These are phyloP conservation scores for Drosophila siamana DNA, from an alignment of 2,888 invertebrate genomes.

Conservation along the genomic window DNA sequence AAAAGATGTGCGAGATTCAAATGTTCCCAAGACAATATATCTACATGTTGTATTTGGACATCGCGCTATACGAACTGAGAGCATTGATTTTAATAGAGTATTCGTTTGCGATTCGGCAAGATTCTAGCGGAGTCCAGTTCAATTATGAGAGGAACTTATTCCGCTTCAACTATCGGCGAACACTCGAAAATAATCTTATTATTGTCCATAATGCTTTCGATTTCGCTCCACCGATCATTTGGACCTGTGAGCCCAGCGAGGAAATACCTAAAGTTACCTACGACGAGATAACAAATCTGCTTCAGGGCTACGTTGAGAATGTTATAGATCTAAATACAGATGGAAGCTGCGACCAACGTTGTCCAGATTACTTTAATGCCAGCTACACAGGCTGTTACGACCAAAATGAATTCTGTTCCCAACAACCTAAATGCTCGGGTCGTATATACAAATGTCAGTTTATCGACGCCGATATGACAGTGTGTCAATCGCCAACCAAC, in stretches of 20 bases:
- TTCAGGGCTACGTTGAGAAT: slow-evolving; percentile 95
- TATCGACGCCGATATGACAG: slow-evolving; percentile 94
- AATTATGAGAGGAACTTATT: not conserved
- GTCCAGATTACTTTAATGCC: slow-evolving; percentile 90
- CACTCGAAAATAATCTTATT: not conserved
- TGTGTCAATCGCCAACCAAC: slow-evolving; percentile 88
- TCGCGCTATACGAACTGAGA: not conserved
- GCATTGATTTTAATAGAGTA: not conserved
- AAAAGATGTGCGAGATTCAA: not conserved
- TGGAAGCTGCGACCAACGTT: slow-evolving; percentile 91
- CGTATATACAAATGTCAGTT: slow-evolving; percentile 91
- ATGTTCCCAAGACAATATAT: not conserved
- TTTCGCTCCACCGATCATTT: not conserved
- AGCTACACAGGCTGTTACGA: slow-evolving; percentile 90
- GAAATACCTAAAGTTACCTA: slow-evolving; percentile 88
- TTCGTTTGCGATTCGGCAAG: not conserved
- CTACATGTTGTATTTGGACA: not conserved
- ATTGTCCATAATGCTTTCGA: not conserved
- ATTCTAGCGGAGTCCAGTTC: not conserved
- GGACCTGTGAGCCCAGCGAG: slow-evolving; percentile 63
- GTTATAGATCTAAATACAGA: slow-evolving; percentile 93
- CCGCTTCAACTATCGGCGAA: not conserved
- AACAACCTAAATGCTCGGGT: slow-evolving; percentile 90
- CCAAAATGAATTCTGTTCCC: slow-evolving; percentile 88
- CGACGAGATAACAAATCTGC: slow-evolving; percentile 91